Evolutionary conservation across 1,140 invertebrate species (phyloP), one percentile per base, ranked within the genome.

Genomic region (Araneus ventricosus): DNA sequence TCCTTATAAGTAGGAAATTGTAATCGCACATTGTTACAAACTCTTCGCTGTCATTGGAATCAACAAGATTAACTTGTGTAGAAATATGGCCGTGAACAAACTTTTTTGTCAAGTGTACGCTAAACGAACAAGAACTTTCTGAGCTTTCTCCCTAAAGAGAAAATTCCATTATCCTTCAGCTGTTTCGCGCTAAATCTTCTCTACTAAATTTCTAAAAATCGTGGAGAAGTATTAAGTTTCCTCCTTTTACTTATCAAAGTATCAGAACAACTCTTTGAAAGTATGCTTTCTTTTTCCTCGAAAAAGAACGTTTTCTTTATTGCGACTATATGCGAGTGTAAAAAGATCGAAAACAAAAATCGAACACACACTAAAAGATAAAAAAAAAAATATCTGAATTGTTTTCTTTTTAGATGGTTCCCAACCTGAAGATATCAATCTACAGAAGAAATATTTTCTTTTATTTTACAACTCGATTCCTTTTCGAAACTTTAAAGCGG

Each of bases 401-500:
- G 70, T 75, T 75, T 75, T 75, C 70, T 75, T 75, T 75, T 75
- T 75, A 75, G 30, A 75, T 17, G 70, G 30, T 75, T 75, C 70
- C 17, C n/a, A 61, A 61, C 52, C 20, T 61, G 84, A 86, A 61
- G 84, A 86, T 86, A 59, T 57, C 45, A 61, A 37, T 37, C 45
- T 86, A 61, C 27, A 22, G 34, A 52, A 52, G 17, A 61, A 34
- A 86, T 86, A 59, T 86, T 37, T 86, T 34, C 37, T 86, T 59
- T 37, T 8, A 5, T 30, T 86, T 86, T 30, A 86, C 84, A 20
- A 61, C 84, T 86, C n/a, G 57, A 37, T 86, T 63, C 20, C 14
- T 37, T 86, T 86, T 86, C 45, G 84, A 82, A 82, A 82, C 80
- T 82, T 82, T 82, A 45, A 41, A 82, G 27, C 14, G 7, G n/a